phyloP scores from a whole-genome alignment of 2,113 vertebrate genomes.

The Candoia aspera region DNA sequence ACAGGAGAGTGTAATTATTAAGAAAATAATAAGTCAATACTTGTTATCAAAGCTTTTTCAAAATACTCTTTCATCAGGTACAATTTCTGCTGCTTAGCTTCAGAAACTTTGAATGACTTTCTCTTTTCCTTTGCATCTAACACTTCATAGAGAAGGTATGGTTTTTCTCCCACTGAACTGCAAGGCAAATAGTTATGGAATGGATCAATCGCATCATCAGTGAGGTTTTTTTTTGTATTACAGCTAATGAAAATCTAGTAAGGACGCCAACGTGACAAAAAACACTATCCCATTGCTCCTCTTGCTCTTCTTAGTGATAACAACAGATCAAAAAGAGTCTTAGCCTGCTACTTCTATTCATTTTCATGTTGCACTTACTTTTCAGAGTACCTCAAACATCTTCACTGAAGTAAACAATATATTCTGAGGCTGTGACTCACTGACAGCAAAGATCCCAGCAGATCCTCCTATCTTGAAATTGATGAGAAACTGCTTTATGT shows the following conservation, averaged over 20 bases:
- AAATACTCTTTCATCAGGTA: too few relatives aligned
- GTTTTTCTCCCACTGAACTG: not conserved
- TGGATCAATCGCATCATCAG: not conserved
- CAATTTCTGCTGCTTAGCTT: too few relatives aligned
- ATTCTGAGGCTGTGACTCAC: not conserved
- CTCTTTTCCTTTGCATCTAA: not conserved
- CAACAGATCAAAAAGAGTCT: too few relatives aligned
- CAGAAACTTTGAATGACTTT: too few relatives aligned
- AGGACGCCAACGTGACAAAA: too few relatives aligned
- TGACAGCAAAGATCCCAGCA: not conserved
- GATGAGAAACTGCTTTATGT: not conserved
- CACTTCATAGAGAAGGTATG: not conserved
- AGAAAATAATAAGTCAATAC: too few relatives aligned
- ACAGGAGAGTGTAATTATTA: too few relatives aligned
- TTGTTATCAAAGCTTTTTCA: too few relatives aligned
- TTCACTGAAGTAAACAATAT: not conserved
- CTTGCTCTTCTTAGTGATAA: too few relatives aligned
- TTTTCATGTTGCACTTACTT: too few relatives aligned
- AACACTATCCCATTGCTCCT: too few relatives aligned
- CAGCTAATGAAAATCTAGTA: not conserved
- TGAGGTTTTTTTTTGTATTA: not conserved
- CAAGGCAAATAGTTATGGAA: not conserved
- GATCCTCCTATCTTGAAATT: not conserved
- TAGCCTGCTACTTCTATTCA: too few relatives aligned
- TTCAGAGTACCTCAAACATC: not conserved